These are phyloP conservation scores for Diceros bicornis DNA, from an alignment of 2,797 vertebrate genomes.

Conservation along the genomic window DNA sequence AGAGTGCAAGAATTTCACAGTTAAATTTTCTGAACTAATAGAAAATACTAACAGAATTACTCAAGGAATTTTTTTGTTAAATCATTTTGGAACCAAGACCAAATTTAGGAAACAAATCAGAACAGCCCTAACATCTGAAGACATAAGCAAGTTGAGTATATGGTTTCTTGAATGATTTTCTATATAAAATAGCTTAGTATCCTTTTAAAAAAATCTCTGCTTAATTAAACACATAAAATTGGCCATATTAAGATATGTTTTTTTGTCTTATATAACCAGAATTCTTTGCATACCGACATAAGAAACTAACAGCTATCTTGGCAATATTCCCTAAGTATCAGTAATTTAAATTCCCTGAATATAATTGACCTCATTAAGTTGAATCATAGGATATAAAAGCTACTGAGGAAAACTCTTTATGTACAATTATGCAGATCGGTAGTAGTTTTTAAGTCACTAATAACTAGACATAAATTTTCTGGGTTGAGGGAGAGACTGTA, in stretches of 20 bases:
- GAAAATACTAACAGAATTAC: conserved; percentile 60
- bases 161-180: conserved; percentile 57
- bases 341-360: conserved; percentile 77
- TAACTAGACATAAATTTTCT: conserved; percentile 79
- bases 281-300: conserved; percentile 58
- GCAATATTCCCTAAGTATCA: conserved; percentile 68
- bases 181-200: conserved; percentile 40
- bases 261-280: conserved; percentile 70
- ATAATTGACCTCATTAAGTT: conserved; percentile 76
- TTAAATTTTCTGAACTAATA: conserved; percentile 54
- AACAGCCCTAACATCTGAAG: conserved; percentile 48
- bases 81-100: conserved; percentile 61
- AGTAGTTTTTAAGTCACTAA: conserved; percentile 77
- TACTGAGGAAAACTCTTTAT: conserved; percentile 70
- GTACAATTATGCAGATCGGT: conserved; percentile 66
- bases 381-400: conserved; percentile 72
- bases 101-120: conserved; percentile 60
- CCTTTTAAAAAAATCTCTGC: conserved; percentile 14
- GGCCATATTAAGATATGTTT: background rate
- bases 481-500: conserved; percentile 75
- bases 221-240: conserved; percentile 67
- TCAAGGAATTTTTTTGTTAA: background rate
- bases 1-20: conserved; percentile 40
- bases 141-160: background rate
- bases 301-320: conserved; percentile 67